A percentile compares a stretch with the other conserved stretches of the same genome.
Evolutionary conservation across 2,113 vertebrate species (phyloP).

Genomic region (Sminthopsis crassicaudata): DNA sequence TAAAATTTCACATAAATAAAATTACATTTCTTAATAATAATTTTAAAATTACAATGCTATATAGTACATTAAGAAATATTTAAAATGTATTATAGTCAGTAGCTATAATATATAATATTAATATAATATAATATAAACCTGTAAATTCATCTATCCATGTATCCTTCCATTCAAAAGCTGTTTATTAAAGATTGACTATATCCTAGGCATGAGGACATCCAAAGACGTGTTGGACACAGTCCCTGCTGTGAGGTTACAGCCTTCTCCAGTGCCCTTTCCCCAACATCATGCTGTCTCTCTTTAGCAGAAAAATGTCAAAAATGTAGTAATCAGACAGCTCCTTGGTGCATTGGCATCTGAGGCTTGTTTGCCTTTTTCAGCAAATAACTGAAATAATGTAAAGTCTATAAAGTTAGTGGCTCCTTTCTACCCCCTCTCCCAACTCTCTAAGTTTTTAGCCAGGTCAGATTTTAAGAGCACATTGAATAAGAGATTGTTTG

Average conservation of each 20-base stretch:
- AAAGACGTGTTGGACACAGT: not conserved
- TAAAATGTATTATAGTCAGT: not conserved
- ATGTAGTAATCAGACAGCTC: not conserved
- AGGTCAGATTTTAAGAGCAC: not conserved
- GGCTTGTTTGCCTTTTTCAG: constrained; percentile 5
- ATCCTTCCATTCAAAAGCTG: not conserved
- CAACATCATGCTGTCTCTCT: not conserved
- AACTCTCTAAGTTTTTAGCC: not conserved
- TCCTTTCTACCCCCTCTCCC: not conserved
- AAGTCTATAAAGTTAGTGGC: not conserved
- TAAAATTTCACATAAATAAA: not conserved
- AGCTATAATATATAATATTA: too few relatives aligned
- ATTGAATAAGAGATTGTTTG: not conserved
- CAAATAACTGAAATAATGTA: not conserved
- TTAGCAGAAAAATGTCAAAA: not conserved
- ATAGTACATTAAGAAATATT: not conserved
- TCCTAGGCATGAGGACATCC: not conserved
- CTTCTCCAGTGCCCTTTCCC: not conserved
- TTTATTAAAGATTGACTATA: not conserved
- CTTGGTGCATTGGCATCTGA: not conserved
- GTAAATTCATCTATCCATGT: not conserved
- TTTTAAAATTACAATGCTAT: not conserved
- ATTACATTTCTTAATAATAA: not conserved
- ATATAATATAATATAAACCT: too few relatives aligned
- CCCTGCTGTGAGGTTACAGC: not conserved